phyloP scores from a whole-genome alignment of 2,888 invertebrate species.

The Athalia rosae region DNA sequence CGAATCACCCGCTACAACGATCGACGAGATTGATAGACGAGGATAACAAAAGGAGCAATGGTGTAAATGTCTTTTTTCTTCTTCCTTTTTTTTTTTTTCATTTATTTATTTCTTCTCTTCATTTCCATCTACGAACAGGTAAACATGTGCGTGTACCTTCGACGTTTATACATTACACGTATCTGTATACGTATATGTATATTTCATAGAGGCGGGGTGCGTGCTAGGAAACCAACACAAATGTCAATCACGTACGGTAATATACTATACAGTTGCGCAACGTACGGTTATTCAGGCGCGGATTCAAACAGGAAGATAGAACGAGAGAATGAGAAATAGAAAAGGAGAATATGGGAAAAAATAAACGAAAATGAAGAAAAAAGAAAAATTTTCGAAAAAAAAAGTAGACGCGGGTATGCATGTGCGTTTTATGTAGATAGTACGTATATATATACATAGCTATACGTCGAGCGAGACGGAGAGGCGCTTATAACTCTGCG shows the following conservation, averaged over 20 bases:
- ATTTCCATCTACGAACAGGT: too few relatives aligned
- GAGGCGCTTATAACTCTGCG: not conserved
- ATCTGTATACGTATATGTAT: too few relatives aligned
- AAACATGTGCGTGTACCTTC: too few relatives aligned
- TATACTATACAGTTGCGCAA: conserved; percentile 12
- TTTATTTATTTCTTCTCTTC: too few relatives aligned
- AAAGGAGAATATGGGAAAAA: conserved; percentile 11
- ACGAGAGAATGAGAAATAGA: not conserved
- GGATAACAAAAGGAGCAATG: not conserved
- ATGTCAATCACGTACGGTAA: too few relatives aligned
- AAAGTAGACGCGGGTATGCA: too few relatives aligned
- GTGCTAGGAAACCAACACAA: too few relatives aligned
- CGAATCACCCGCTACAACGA: not conserved
- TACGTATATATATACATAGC: too few relatives aligned
- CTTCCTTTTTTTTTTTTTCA: not conserved
- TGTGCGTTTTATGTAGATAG: too few relatives aligned
- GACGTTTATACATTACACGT: too few relatives aligned
- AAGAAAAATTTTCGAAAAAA: conserved; percentile 4
- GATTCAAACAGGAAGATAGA: conserved; percentile 30
- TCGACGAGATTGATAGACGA: not conserved
- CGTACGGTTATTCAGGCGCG: conserved; percentile 25
- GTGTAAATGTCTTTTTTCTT: not conserved
- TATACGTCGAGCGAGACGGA: conserved; percentile 28
- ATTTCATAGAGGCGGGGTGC: too few relatives aligned
- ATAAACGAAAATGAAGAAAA: conserved; percentile 18